phyloP scores from a whole-genome alignment of 2,113 vertebrate species.

The Oncorhynchus gorbuscha region DNA sequence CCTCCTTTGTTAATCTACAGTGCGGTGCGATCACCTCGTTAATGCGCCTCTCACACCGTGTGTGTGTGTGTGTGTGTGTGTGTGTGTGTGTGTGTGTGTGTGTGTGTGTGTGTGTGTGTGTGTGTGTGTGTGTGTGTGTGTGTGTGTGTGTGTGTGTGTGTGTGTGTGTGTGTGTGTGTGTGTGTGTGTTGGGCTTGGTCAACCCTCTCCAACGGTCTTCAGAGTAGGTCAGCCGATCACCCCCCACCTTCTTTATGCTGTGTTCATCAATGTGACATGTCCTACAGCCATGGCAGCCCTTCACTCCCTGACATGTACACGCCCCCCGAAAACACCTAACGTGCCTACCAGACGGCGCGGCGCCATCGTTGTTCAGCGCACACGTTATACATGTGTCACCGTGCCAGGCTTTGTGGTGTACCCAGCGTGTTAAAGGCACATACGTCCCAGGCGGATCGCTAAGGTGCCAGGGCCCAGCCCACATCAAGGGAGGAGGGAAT shows the following conservation, averaged over 20 bases:
- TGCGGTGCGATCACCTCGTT: neutral
- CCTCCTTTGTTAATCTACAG: neutral
- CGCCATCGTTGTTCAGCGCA: neutral
- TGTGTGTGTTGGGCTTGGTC: no score
- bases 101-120: no score
- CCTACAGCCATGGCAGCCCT: neutral
- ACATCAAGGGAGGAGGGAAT: neutral
- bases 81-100: neutral
- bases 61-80: constrained; percentile 1
- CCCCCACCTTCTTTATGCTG: no score
- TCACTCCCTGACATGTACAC: neutral
- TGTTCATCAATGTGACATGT: neutral
- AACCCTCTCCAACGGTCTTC: no score
- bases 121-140: no score
- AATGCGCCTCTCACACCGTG: neutral
- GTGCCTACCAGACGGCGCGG: neutral
- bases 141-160: no score
- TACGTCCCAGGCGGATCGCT: neutral
- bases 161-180: no score
- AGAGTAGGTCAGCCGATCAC: neutral
- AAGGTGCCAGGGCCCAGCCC: neutral
- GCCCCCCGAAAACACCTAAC: neutral
- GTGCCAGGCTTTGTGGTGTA: neutral
- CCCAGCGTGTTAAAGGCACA: neutral
- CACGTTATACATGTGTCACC: neutral